These are phyloP conservation scores for Pseudopipra pipra DNA, from an alignment of 2,113 vertebrate species.

Conservation along the genomic window DNA sequence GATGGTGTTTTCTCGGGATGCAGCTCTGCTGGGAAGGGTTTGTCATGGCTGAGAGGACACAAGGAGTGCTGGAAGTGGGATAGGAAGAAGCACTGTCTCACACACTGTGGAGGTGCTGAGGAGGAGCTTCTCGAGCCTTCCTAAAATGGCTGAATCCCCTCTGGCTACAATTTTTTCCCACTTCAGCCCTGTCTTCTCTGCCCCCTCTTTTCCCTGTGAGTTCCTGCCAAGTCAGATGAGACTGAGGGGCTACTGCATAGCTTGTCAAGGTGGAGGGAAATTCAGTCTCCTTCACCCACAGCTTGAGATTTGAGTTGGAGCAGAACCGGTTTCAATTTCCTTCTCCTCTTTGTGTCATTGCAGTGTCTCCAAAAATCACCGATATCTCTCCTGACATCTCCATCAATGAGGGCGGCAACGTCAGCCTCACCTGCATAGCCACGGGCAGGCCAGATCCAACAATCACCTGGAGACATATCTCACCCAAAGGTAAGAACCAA, in stretches of 20 bases:
- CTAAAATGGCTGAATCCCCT: background rate
- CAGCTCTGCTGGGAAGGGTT: background rate
- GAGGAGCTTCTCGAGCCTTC: background rate
- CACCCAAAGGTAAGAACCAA: slow-evolving; percentile 85
- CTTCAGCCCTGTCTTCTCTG: background rate
- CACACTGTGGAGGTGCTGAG: background rate
- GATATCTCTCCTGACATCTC: slow-evolving; percentile 92
- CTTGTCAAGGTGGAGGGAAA: background rate
- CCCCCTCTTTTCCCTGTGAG: background rate
- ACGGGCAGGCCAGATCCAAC: slow-evolving; percentile 92
- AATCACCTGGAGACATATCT: slow-evolving; percentile 93
- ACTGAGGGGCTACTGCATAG: background rate
- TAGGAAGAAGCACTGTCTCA: background rate
- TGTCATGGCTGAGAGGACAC: background rate
- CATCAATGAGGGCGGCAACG: slow-evolving; percentile 93
- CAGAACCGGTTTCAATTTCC: background rate
- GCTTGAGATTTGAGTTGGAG: background rate
- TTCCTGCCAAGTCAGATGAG: background rate
- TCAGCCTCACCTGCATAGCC: slow-evolving; percentile 93
- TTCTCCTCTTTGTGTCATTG: slow-evolving; percentile 38
- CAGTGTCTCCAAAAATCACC: slow-evolving; percentile 94
- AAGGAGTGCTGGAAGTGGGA: background rate
- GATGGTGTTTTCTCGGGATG: accelerated
- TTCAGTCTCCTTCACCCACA: background rate
- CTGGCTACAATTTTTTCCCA: background rate